These are phyloP conservation scores for Aphodius sticticus DNA, from an alignment of 2,888 invertebrate genomes.

Conservation along the genomic window DNA sequence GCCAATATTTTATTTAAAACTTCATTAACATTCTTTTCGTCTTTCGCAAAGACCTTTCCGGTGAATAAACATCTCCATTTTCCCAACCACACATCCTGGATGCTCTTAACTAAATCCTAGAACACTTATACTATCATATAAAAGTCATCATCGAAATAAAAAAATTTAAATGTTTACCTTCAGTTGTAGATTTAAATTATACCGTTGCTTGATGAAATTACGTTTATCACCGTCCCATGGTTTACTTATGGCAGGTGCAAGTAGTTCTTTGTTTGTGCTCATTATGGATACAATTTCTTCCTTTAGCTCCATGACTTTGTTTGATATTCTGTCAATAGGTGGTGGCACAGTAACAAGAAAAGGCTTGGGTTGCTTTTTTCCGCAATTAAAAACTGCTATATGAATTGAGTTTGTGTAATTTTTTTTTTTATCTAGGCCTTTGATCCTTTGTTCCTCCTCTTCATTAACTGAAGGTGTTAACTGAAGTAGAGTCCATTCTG, in stretches of 20 bases:
- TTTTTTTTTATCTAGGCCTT: slow-evolving; percentile 43
- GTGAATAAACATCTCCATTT: slow-evolving; percentile 70
- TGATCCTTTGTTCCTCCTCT: slow-evolving; percentile 44
- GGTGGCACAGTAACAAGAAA: slow-evolving; percentile 49
- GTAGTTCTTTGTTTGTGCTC: slow-evolving; percentile 45
- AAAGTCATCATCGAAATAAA: background rate
- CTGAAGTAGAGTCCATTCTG: slow-evolving; percentile 71
- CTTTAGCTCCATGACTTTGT: slow-evolving; percentile 42
- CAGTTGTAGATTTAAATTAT: slow-evolving; percentile 37
- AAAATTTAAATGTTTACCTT: slow-evolving; percentile 35
- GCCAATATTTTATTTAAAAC: slow-evolving; percentile 60
- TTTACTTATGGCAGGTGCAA: slow-evolving; percentile 32
- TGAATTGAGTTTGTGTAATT: slow-evolving; percentile 50
- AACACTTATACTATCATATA: slow-evolving; percentile 40
- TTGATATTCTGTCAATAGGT: slow-evolving; percentile 44
- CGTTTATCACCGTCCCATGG: background rate
- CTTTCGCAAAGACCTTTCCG: slow-evolving; percentile 65
- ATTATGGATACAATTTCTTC: slow-evolving; percentile 50
- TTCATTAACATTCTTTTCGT: slow-evolving; percentile 60
- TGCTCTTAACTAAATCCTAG: slow-evolving; percentile 67
- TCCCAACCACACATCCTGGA: slow-evolving; percentile 70
- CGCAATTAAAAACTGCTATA: slow-evolving; percentile 55
- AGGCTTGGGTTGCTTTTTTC: slow-evolving; percentile 48
- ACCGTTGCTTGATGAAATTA: slow-evolving; percentile 40
- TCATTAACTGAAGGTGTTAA: slow-evolving; percentile 59